Conservation (phyloP, 1,140 invertebrate genomes). For the Trypoxylus dichotomus region DNA sequence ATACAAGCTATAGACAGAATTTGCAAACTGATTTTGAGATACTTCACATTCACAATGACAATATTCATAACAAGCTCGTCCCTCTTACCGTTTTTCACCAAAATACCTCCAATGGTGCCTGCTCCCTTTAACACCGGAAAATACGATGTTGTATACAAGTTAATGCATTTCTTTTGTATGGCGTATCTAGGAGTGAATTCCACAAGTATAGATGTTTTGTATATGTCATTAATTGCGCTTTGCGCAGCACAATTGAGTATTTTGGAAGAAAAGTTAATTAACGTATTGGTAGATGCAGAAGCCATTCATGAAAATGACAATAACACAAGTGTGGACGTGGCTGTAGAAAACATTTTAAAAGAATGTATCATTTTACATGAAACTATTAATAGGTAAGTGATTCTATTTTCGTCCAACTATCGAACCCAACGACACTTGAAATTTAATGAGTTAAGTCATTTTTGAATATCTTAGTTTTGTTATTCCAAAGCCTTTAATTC, state of each 20-base stretch:
- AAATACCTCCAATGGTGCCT: not conserved
- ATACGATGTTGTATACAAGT: not conserved
- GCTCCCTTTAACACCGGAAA: not conserved
- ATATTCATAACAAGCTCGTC: not conserved
- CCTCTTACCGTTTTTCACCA: not conserved
- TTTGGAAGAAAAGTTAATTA: not conserved
- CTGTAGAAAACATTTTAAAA: not conserved
- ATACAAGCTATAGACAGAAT: not conserved
- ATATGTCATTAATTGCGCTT: not conserved
- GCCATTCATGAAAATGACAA: not conserved
- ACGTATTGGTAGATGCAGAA: not conserved
- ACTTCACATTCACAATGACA: not conserved
- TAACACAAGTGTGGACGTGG: not conserved
- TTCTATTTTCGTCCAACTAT: no score
- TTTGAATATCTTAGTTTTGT: no score
- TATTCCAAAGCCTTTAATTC: no score
- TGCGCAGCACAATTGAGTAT: conserved; percentile 1
- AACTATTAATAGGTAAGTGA: conserved; percentile 7
- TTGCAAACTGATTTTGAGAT: not conserved
- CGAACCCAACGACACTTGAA: no score
- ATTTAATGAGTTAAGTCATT: no score
- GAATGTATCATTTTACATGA: not conserved
- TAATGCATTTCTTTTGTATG: not conserved
- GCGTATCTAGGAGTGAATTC: not conserved
- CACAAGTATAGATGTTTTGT: not conserved